Base-by-base conservation (phyloP, 92 coral and sea anemone species). In the Palythoa grandis region DNA sequence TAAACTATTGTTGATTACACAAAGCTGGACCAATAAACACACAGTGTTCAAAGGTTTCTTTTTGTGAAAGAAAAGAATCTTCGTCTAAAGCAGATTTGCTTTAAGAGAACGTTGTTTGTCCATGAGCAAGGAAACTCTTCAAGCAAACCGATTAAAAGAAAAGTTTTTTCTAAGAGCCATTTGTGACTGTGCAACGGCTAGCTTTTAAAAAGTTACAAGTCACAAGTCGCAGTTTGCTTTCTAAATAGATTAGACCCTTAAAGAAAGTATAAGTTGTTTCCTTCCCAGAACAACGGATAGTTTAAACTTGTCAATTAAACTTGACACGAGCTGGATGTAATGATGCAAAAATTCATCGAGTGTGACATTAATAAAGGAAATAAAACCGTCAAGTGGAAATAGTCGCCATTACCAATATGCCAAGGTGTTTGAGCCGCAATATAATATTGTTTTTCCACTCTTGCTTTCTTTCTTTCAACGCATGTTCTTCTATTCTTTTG, bases 1-100 rank as follows among this genome's bases (percentile, higher is more conserved):
- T 94, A 92, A 92, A 91, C 97, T 94, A 94, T 94, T 94, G 93
- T 92, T 94, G 95, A 86, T 87, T 89, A 94, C 89, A 94, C 90
- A 94, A 94, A 90, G 98, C 98, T 94, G 98, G 82, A 76, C 78
- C 91, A 84, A 92, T 92, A 90, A 79, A 83, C 82, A 92, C 67
- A 88, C 88, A 88, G 82, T 83, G 91, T 88, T 83, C 76, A 56
- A 83, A 80, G 82, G 79, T 86, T 90, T 76, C 90, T 74, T 87
- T 90, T 90, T 89, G 88, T 73, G 40, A 70, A 78, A 15, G 79
- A 58, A 74, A 70, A 77, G 84, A 82, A 69, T 76, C 76, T 77
- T 77, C 78, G 78, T 72, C 89, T 70, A 24, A 66, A 60, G 86
- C 56, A 77, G 80, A 24, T 70, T 40, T 57, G 61, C 73, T 29